Base-by-base conservation (phyloP, 2,113 vertebrate genomes). In the Heterocephalus glaber region DNA sequence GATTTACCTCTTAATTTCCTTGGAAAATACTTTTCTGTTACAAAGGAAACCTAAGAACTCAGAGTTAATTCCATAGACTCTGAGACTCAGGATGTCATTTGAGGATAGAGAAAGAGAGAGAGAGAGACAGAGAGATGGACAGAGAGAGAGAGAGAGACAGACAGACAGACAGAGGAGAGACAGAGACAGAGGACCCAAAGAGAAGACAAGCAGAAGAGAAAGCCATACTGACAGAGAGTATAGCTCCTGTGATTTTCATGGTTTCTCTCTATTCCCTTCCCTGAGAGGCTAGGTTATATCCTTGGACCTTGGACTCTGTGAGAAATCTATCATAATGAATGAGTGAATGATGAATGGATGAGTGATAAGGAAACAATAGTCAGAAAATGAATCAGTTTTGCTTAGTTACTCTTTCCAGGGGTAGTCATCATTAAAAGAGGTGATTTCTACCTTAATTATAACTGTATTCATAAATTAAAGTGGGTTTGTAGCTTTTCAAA, bases 391-490 rank as follows among this genome's bases (percentile, higher is more conserved):
- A 14, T 47, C 54, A 33, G 3, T 82, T 85, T 90, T 94, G 70
- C 58, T 88, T 82, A 33, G 54, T 91, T 92, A 56, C 0, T 30
- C 68, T 92, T 97, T 63, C 58, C 63, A 85, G 58, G 92, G 20
- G 22, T 87, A 72, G 52, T 90, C 47, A 41, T 61, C 89, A 41
- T 88, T 90, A 44, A 70, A 96, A 47, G 52, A 88, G 72, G 38
- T 90, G 28, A 1, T 14, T 77, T 94, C 24, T 92, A 8, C 47
- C 85, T 93, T 85, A 76, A 70, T 84, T 87, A 44, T 17, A 38
- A 16, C 7, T 41, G 86, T 56, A 65, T 86, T 92, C 60, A 30
- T 89, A 85, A 84, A 81, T 93, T 26, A 80, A 68, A 94, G 61
- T 88, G 41, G 35, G 28, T 66, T 41, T 74, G 7, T 30, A 61